Conservation (phyloP, 2,797 vertebrate genomes). For the Diglossa cyanea region DNA sequence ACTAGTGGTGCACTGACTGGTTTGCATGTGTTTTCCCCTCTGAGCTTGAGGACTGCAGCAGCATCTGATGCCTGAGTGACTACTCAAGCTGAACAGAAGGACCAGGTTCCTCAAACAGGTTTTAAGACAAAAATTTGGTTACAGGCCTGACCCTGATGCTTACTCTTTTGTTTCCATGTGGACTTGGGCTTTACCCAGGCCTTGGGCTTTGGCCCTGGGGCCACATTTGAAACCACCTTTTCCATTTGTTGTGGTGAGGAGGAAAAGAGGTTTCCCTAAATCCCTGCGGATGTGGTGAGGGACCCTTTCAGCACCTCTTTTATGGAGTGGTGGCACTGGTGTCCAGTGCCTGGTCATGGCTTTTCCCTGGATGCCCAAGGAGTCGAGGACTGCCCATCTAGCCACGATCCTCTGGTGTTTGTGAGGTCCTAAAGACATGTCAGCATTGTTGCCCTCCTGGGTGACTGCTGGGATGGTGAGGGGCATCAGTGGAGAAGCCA, state of each 20-base stretch:
- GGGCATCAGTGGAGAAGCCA: accelerated
- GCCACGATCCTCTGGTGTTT: accelerated
- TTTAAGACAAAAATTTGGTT: background rate
- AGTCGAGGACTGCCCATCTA: accelerated
- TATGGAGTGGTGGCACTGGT: background rate
- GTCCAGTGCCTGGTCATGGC: background rate
- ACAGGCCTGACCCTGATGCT: background rate
- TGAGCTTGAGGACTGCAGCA: background rate
- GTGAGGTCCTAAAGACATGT: background rate
- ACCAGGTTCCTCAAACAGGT: background rate
- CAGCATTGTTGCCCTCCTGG: accelerated
- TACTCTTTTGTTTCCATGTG: background rate
- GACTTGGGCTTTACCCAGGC: background rate
- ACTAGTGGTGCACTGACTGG: background rate
- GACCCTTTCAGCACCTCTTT: background rate
- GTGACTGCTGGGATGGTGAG: background rate
- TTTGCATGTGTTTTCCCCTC: background rate
- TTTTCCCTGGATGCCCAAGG: accelerated
- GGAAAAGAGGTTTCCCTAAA: background rate
- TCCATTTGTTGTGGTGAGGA: background rate
- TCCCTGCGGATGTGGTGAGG: accelerated
- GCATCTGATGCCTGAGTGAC: background rate
- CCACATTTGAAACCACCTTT: background rate
- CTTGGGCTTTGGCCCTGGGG: background rate
- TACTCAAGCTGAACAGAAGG: background rate